Percentiles rank a stretch among this genome's conserved stretches.
Evolutionary conservation across 1,140 invertebrate genomes (phyloP).

Genomic region (Bombus breviceps): DNA sequence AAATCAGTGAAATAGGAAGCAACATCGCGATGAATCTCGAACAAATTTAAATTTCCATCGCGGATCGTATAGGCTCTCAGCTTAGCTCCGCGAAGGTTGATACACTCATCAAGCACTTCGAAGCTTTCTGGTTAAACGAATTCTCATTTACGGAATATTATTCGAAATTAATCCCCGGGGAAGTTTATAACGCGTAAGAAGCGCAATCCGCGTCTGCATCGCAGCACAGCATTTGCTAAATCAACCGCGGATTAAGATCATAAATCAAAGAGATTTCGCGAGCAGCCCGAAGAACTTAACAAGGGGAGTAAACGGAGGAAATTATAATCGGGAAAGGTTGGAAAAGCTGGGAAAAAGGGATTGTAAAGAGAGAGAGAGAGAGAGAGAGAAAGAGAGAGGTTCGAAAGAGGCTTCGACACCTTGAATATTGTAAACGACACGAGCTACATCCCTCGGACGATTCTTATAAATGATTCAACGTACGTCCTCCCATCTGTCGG

Average conservation of each 20-base stretch:
- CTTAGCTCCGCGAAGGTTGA: background rate
- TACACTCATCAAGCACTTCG: slow-evolving; percentile 14
- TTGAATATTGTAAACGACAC: slow-evolving; percentile 42
- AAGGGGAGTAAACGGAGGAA: background rate
- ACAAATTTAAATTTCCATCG: slow-evolving; percentile 21
- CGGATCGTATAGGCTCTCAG: background rate
- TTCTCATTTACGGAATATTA: slow-evolving; percentile 31
- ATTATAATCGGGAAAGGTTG: background rate
- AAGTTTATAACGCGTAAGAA: slow-evolving; percentile 23
- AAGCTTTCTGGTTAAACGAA: slow-evolving; percentile 10
- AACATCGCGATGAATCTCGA: background rate
- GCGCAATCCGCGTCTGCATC: slow-evolving; percentile 24
- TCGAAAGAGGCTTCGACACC: slow-evolving; percentile 16
- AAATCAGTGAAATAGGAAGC: background rate
- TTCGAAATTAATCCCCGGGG: slow-evolving; percentile 33
- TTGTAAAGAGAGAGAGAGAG: background rate
- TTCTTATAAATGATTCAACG: slow-evolving; percentile 45
- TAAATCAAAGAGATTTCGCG: slow-evolving; percentile 24
- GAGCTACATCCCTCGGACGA: slow-evolving; percentile 6
- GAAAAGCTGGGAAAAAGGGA: background rate
- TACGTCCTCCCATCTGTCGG: slow-evolving; percentile 23
- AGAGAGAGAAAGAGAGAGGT: no score
- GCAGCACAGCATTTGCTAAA: slow-evolving; percentile 14
- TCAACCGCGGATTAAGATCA: slow-evolving; percentile 20
- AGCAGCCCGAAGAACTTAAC: no score